phyloP scores from a whole-genome alignment of 2,113 vertebrate genomes.

The Myotis yumanensis region DNA sequence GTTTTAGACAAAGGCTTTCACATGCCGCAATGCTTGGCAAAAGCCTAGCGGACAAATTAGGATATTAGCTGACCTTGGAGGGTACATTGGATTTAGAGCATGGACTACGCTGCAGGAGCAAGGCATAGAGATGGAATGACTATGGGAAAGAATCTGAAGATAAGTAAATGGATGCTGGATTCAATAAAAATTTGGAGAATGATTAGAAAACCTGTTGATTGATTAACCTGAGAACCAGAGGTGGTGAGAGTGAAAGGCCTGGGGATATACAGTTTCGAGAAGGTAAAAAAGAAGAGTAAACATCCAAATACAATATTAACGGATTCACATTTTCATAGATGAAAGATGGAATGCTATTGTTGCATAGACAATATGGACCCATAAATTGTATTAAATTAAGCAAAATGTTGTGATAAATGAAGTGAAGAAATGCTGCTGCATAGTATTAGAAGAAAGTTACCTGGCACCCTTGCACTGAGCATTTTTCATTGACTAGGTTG shows the following conservation, averaged over 20 bases:
- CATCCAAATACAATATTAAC: background rate
- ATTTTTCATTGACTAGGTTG: background rate
- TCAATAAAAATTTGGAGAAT: background rate
- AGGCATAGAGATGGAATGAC: background rate
- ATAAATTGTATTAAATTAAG: background rate
- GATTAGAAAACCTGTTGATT: background rate
- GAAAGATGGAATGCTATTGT: background rate
- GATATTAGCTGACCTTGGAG: background rate
- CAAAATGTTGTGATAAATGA: background rate
- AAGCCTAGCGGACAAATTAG: background rate
- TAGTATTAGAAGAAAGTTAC: background rate
- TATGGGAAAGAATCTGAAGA: background rate
- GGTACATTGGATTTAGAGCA: background rate
- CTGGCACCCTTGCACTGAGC: background rate
- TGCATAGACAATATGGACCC: background rate
- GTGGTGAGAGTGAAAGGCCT: background rate
- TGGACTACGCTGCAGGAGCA: background rate
- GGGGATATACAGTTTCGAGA: background rate
- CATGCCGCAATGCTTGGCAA: background rate
- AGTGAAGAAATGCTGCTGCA: background rate
- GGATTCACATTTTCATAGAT: background rate
- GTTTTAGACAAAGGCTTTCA: conserved; percentile 33
- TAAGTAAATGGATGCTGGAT: background rate
- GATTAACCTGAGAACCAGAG: background rate
- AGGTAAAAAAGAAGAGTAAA: background rate